These are phyloP conservation scores for Noctilio leporinus DNA, from an alignment of 2,113 vertebrate genomes.

Conservation along the genomic window DNA sequence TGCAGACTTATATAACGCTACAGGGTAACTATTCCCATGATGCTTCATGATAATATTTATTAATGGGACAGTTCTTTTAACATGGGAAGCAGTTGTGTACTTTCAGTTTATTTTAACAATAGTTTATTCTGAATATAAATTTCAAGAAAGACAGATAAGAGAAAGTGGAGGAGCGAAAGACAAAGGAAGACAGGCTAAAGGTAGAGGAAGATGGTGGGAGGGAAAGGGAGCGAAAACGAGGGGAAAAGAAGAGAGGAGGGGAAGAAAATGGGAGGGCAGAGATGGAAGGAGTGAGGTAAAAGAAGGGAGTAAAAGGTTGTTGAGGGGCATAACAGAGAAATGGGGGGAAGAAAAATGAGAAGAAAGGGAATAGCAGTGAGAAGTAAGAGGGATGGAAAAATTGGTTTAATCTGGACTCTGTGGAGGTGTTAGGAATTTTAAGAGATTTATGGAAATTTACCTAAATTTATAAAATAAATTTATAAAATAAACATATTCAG, in stretches of 20 bases:
- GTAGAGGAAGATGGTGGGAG: too few species aligned
- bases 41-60: background rate
- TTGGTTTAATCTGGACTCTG: background rate
- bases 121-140: background rate
- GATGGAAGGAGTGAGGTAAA: background rate
- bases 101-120: conserved; percentile 24
- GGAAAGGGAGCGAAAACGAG: background rate
- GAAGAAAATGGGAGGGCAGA: background rate
- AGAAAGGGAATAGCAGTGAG: background rate
- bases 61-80: background rate
- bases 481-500: background rate
- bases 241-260: too few species aligned
- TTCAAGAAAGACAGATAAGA: background rate
- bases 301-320: background rate
- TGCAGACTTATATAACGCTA: conserved; percentile 88
- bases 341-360: background rate
- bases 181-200: background rate
- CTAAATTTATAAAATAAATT: background rate
- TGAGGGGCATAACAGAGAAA: background rate
- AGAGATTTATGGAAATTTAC: conserved; percentile 8
- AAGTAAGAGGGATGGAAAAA: background rate
- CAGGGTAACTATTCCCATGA: conserved; percentile 84
- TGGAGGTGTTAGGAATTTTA: background rate
- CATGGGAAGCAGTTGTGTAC: background rate
- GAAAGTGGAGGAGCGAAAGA: background rate